Base-by-base conservation (phyloP, 2,113 vertebrate genomes). In the Equus quagga region DNA sequence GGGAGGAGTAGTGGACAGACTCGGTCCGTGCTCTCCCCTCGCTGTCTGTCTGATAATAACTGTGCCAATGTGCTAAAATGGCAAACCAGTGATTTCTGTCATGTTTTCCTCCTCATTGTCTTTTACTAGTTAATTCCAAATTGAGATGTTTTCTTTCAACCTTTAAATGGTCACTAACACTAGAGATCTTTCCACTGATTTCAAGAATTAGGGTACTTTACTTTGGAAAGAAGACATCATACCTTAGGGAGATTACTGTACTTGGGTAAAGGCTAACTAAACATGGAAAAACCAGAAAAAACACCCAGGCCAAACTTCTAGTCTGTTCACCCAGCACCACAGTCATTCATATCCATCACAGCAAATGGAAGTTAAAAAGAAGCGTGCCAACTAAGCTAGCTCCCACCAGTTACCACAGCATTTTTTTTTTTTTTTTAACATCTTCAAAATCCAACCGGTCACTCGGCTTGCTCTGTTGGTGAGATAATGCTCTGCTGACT, bases 41-140 rank as follows among this genome's bases (percentile, higher is more conserved):
- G 0, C 70, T 26, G 1, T 14, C 6, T 54, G 44, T 10, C 9
- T 64, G 49, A 4, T 6, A 15, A 28, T 4, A 46, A 21, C 1
- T 5, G 28, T 11, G 36, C 28, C 85, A 21, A 1, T 2, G 12
- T 1, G 36, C 75, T 62, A 5, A 26, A 65, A 24, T 0, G 11
- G 56, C 70, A 75, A 33, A 18, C 44, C 54, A 14, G 23, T 1
- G 70, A 1, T 28, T 28, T 84, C 5, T 60, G 36, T 14, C 41
- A 21, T 33, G 56, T 31, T 19, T 60, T 36, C 10, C 56, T 51
- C 76, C 64, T 33, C 10, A 54, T 0, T 2, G 41, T 11, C 24
- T 70, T 46, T 69, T 2, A 41, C 33, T n/a, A 64, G 51, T 62
- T 33, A 67, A 60, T 36, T 70, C 80, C 58, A 75, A 69, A 80